These are phyloP conservation scores for Uloborus plumipes DNA, from an alignment of 2,888 invertebrate species.

Conservation along the genomic window DNA sequence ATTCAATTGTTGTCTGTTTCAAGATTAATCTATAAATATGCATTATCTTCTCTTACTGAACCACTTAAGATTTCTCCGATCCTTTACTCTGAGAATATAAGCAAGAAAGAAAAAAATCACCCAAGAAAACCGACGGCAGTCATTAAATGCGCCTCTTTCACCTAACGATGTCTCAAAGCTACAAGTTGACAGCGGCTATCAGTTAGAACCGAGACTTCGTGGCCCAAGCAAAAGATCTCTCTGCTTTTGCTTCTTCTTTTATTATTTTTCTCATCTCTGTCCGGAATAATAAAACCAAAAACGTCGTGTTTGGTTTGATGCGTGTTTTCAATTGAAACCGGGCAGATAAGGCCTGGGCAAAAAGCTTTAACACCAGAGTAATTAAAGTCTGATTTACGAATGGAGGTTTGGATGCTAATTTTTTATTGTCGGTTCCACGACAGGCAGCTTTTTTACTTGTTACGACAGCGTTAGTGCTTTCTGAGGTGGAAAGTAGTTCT, in stretches of 20 bases:
- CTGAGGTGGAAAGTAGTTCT: not conserved
- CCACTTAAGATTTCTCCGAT: too few species aligned
- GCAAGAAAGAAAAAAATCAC: not conserved
- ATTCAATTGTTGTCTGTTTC: too few species aligned
- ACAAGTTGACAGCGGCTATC: conserved; percentile 46
- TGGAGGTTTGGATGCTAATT: conserved; percentile 51
- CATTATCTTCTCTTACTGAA: too few species aligned
- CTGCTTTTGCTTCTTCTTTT: conserved; percentile 16
- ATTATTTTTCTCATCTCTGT: conserved; percentile 12
- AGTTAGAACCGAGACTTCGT: conserved; percentile 43
- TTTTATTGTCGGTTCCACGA: conserved; percentile 43
- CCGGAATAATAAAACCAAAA: conserved; percentile 23
- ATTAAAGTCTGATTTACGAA: conserved; percentile 62
- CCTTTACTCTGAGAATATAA: too few species aligned
- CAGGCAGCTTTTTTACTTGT: conserved; percentile 4
- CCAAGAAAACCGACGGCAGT: conserved; percentile 5
- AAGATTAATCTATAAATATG: too few species aligned
- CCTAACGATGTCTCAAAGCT: conserved; percentile 46
- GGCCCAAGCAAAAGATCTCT: conserved; percentile 38
- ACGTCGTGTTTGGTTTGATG: conserved; percentile 33
- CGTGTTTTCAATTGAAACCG: conserved; percentile 36
- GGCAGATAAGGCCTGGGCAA: conserved; percentile 43
- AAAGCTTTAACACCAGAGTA: conserved; percentile 42
- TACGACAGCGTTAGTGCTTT: not conserved
- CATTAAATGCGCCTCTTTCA: conserved; percentile 20